These are phyloP conservation scores for Aproaerema taeniolella DNA, from an alignment of 2,888 invertebrate genomes.

Conservation along the genomic window DNA sequence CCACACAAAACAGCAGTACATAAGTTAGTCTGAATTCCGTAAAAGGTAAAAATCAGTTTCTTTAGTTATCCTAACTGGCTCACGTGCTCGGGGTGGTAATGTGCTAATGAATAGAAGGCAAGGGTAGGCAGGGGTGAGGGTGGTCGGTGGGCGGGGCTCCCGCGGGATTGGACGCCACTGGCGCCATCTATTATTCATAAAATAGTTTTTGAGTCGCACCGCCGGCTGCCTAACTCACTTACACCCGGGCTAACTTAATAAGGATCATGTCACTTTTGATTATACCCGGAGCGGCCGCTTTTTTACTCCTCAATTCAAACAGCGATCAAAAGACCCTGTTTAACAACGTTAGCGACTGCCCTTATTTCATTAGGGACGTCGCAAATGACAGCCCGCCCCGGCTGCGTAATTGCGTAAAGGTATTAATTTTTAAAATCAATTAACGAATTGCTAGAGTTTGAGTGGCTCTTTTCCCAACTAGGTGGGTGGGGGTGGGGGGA, in stretches of 20 bases:
- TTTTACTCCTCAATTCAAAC: slow-evolving; percentile 43
- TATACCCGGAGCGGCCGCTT: slow-evolving; percentile 51
- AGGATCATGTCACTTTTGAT: slow-evolving; percentile 76
- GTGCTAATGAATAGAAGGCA: slow-evolving; percentile 69
- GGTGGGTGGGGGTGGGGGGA: no score
- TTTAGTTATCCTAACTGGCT: slow-evolving; percentile 45
- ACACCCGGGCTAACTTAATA: slow-evolving; percentile 62
- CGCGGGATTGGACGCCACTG: slow-evolving; percentile 70
- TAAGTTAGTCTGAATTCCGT: no score
- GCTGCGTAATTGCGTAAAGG: slow-evolving; percentile 53
- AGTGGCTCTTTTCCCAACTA: no score
- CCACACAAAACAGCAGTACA: no score
- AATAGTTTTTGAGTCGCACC: slow-evolving; percentile 77
- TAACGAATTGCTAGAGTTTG: slow-evolving; percentile 51
- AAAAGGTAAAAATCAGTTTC: slow-evolving; percentile 62
- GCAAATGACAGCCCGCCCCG: slow-evolving; percentile 48
- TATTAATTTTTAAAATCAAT: slow-evolving; percentile 72
- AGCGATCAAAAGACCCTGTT: slow-evolving; percentile 52
- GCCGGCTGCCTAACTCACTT: slow-evolving; percentile 67
- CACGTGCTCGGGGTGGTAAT: slow-evolving; percentile 68
- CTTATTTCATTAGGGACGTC: slow-evolving; percentile 51
- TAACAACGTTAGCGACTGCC: slow-evolving; percentile 44
- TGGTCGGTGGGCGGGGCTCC: slow-evolving; percentile 60
- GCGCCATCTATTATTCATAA: slow-evolving; percentile 76
- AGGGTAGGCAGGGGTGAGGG: slow-evolving; percentile 32